Conservation (phyloP, 2,797 vertebrate genomes). For the Menidia menidia region DNA sequence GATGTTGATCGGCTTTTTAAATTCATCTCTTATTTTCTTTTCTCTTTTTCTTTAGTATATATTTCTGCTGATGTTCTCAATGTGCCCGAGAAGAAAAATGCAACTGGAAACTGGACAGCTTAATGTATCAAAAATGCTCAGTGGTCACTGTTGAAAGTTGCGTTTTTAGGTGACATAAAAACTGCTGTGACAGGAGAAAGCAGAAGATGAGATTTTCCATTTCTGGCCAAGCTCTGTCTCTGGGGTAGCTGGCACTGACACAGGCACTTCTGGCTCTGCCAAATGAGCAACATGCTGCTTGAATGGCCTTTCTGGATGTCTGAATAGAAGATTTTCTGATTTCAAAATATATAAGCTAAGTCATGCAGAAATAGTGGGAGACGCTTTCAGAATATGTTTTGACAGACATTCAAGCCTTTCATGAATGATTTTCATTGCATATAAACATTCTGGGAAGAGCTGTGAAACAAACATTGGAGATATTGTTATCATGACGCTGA, state of each 20-base stretch:
- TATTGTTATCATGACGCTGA: not conserved
- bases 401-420: not conserved
- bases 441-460: not conserved
- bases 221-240: conserved; percentile 34
- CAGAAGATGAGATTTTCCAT: conserved; percentile 21
- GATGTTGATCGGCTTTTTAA: conserved; percentile 39
- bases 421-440: not conserved
- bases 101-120: conserved; percentile 14
- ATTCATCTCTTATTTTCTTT: conserved; percentile 34
- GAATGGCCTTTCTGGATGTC: conserved; percentile 11
- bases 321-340: not conserved
- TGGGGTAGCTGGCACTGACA: conserved; percentile 23
- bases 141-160: conserved; percentile 10
- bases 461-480: not conserved
- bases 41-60: conserved; percentile 38
- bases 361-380: not conserved
- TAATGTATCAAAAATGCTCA: conserved; percentile 19
- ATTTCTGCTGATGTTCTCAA: conserved; percentile 33
- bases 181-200: conserved; percentile 9
- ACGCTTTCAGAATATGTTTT: not conserved
- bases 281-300: conserved; percentile 29
- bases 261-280: conserved; percentile 18
- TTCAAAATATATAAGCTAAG: not conserved
- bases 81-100: conserved; percentile 8
- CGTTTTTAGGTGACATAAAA: conserved; percentile 9